Percentiles rank a stretch among this genome's conserved stretches.
These are phyloP conservation scores for Vidua chalybeata DNA, from an alignment of 2,113 vertebrate genomes.

Conservation along the genomic window DNA sequence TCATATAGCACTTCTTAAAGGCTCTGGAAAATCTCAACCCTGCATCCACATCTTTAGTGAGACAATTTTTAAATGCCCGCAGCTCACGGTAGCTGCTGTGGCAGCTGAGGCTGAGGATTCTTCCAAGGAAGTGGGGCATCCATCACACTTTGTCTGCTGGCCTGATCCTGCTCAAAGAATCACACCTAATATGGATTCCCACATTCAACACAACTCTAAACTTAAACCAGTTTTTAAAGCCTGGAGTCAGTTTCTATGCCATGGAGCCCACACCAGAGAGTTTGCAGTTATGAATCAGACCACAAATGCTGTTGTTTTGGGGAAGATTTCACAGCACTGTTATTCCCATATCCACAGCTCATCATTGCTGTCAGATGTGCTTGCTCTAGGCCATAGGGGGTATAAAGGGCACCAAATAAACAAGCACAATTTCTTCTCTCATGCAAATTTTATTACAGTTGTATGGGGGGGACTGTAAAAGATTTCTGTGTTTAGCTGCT, in stretches of 20 bases:
- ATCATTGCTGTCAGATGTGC: constrained; percentile 29
- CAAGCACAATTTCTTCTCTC: constrained; percentile 19
- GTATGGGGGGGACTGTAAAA: background rate
- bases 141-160: background rate
- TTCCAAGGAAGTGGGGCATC: background rate
- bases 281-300: background rate
- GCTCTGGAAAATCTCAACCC: constrained; percentile 46
- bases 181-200: background rate
- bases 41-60: background rate
- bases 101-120: background rate
- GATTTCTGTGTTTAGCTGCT: background rate
- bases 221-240: background rate
- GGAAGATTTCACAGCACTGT: constrained; percentile 6
- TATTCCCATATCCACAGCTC: background rate
- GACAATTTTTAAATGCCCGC: background rate
- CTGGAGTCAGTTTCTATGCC: background rate
- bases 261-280: background rate
- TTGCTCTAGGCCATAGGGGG: background rate
- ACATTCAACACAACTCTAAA: rapidly evolving
- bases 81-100: background rate
- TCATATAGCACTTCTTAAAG: constrained; percentile 8
- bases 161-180: background rate
- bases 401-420: constrained; percentile 43
- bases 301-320: background rate
- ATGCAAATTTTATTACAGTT: constrained; percentile 36